These are phyloP conservation scores for Saccostrea cuccullata DNA, from an alignment of 1,140 invertebrate genomes.

Conservation along the genomic window DNA sequence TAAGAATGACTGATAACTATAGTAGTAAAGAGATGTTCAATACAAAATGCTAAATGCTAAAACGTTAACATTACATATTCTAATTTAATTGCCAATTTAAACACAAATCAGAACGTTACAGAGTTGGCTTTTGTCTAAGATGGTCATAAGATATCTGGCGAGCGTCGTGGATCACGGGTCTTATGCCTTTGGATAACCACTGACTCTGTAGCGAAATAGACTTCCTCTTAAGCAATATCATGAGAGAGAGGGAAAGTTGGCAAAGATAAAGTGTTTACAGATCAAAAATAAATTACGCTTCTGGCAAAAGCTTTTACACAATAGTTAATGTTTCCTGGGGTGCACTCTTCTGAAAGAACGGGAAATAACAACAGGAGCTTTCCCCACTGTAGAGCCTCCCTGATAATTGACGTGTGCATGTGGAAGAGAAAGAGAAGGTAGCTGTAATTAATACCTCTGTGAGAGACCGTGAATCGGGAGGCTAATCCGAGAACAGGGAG, in stretches of 20 bases:
- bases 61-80: no score
- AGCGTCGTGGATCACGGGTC: no score
- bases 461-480: background rate
- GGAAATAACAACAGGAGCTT: background rate
- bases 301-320: conserved; percentile 29
- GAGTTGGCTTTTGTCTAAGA: no score
- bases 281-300: conserved; percentile 21
- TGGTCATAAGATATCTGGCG: no score
- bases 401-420: conserved; percentile 26
- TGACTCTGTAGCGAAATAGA: no score
- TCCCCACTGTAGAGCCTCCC: background rate
- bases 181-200: no score
- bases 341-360: background rate
- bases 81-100: no score
- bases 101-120: no score
- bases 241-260: background rate
- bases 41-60: no score
- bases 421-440: conserved; percentile 19
- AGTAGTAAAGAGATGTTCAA: no score
- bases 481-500: background rate
- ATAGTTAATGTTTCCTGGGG: conserved; percentile 17
- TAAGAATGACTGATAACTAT: no score
- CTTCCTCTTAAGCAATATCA: no score
- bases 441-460: background rate
- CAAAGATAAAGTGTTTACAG: background rate